Percentiles rank a stretch among this genome's conserved stretches.
Evolutionary conservation across 2,888 invertebrate genomes (phyloP).

Genomic region (Xestia xanthographa): DNA sequence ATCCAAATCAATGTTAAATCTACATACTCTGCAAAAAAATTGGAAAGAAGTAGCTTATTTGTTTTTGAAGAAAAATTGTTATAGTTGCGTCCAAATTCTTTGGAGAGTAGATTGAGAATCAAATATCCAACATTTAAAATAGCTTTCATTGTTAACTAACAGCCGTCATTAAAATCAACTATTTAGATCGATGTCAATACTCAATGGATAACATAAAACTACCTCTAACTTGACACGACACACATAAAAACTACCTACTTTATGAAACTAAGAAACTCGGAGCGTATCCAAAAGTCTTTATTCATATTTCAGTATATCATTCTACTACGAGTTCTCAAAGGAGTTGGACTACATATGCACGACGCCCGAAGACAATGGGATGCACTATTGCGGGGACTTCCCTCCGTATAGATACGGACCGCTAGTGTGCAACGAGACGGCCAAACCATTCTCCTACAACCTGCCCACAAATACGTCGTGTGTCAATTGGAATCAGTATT

Average conservation of each 20-base stretch:
- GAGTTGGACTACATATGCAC: slow-evolving; percentile 99
- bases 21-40: slow-evolving; percentile 30
- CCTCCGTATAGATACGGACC: slow-evolving; percentile 95
- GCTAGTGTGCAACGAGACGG: slow-evolving; percentile 94
- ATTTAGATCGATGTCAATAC: slow-evolving; percentile 27
- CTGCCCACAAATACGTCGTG: slow-evolving; percentile 94
- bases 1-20: background rate
- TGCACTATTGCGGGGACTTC: slow-evolving; percentile 97
- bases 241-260: slow-evolving; percentile 29
- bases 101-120: slow-evolving; percentile 13
- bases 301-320: slow-evolving; percentile 91
- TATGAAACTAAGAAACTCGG: slow-evolving; percentile 3
- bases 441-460: slow-evolving; percentile 91
- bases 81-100: slow-evolving; percentile 21
- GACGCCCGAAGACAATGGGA: slow-evolving; percentile 97
- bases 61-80: background rate
- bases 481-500: slow-evolving; percentile 99
- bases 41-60: background rate
- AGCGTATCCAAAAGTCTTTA: slow-evolving; percentile 10
- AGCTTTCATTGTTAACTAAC: slow-evolving; percentile 43
- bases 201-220: slow-evolving; percentile 25
- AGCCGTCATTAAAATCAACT: slow-evolving; percentile 25
- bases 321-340: slow-evolving; percentile 96
- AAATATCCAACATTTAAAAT: slow-evolving; percentile 7
- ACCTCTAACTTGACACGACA: slow-evolving; percentile 40